Percentiles rank a stretch among this genome's conserved stretches.
Evolutionary conservation across 2,797 vertebrate species (phyloP).

Genomic region (Loris lydekkerianus): DNA sequence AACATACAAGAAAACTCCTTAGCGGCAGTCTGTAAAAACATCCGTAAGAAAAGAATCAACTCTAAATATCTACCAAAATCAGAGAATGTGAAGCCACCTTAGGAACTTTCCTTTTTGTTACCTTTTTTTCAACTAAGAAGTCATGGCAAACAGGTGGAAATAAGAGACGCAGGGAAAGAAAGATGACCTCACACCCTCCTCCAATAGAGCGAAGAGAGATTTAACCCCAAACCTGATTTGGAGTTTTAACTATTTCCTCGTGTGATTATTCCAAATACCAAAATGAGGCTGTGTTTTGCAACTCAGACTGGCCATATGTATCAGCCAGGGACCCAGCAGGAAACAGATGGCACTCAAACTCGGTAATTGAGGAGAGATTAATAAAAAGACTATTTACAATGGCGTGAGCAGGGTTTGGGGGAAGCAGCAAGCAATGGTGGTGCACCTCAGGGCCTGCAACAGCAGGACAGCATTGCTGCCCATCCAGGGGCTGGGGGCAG

Average conservation of each 20-base stretch:
- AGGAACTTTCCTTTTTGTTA: neutral
- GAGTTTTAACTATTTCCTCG: constrained; percentile 47
- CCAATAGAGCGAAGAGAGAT: neutral
- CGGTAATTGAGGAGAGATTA: neutral
- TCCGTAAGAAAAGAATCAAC: neutral
- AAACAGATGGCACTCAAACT: constrained; percentile 52
- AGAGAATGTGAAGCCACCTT: neutral
- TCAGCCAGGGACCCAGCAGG: constrained; percentile 41
- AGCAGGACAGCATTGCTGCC: neutral
- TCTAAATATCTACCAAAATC: neutral
- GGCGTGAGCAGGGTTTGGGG: neutral
- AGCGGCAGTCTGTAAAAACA: neutral
- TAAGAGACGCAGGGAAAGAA: neutral
- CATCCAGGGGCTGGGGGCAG: neutral
- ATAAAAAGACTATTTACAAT: neutral
- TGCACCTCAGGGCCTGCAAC: neutral
- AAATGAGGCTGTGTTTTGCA: neutral
- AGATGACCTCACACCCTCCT: neutral
- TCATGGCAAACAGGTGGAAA: neutral
- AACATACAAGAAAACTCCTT: neutral
- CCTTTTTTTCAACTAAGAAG: neutral
- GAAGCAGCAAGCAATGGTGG: neutral
- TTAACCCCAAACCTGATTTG: neutral
- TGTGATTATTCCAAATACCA: constrained; percentile 1
- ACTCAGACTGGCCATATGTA: neutral